A percentile compares a stretch with the other conserved stretches of the same genome.
Evolutionary conservation across 2,888 invertebrate species (phyloP).

Genomic region (Taphrorychus bicolor): DNA sequence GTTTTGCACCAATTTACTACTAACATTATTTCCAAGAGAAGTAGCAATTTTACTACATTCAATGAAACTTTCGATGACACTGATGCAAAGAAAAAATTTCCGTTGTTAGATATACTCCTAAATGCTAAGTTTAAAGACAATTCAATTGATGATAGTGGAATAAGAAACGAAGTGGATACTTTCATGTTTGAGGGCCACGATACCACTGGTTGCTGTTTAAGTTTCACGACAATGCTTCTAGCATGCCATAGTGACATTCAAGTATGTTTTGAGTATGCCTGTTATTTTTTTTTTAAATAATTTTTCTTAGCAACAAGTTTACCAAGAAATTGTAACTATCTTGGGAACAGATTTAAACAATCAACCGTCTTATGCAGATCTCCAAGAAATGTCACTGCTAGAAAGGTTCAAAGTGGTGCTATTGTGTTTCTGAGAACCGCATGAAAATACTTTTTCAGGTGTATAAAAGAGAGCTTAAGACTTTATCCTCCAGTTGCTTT

Average conservation of each 20-base stretch:
- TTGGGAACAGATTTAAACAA: slow-evolving; percentile 41
- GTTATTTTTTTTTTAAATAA: neutral
- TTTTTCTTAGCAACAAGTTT: slow-evolving; percentile 42
- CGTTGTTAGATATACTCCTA: slow-evolving; percentile 49
- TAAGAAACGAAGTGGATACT: slow-evolving; percentile 69
- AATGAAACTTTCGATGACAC: slow-evolving; percentile 54
- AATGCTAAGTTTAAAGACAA: slow-evolving; percentile 44
- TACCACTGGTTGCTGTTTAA: slow-evolving; percentile 47
- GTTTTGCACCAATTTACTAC: slow-evolving; percentile 48
- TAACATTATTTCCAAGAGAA: slow-evolving; percentile 45
- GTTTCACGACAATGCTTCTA: slow-evolving; percentile 44
- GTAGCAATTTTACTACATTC: slow-evolving; percentile 42
- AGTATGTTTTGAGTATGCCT: slow-evolving; percentile 35
- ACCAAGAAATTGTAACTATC: slow-evolving; percentile 47
- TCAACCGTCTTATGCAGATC: slow-evolving; percentile 49
- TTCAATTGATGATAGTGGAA: slow-evolving; percentile 55
- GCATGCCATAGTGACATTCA: slow-evolving; percentile 46
- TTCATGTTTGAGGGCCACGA: slow-evolving; percentile 62
- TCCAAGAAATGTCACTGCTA: slow-evolving; percentile 55
- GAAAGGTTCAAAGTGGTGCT: slow-evolving; percentile 44
- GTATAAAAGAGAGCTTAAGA: slow-evolving; percentile 56
- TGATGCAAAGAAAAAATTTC: slow-evolving; percentile 57
- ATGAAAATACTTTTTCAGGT: slow-evolving; percentile 45
- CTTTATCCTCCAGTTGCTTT: slow-evolving; percentile 57
- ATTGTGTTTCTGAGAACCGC: neutral